Percentiles rank a stretch among this genome's conserved stretches.
Evolutionary conservation across 1,140 invertebrate species (phyloP).

Genomic region (Apocrypta bakeri): DNA sequence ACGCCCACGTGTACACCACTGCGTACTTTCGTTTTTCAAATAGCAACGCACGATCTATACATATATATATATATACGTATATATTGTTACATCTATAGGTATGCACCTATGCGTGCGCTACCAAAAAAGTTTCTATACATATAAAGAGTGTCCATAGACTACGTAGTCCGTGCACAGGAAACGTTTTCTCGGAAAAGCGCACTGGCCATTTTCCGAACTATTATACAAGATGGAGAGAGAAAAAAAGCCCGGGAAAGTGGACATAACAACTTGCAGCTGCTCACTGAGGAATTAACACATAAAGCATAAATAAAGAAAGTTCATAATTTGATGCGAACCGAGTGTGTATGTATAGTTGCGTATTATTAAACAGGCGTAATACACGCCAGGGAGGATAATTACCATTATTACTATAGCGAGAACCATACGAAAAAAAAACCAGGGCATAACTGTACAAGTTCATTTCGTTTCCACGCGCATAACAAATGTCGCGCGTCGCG

Average conservation of each 20-base stretch:
- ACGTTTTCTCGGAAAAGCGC: too few species aligned
- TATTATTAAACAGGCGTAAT: too few species aligned
- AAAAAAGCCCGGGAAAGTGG: background rate
- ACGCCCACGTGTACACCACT: too few species aligned
- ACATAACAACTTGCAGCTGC: background rate
- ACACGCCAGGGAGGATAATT: too few species aligned
- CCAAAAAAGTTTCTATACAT: too few species aligned
- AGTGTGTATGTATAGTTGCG: background rate
- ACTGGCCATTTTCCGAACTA: background rate
- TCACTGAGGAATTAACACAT: background rate
- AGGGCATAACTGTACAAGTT: constrained; percentile 46
- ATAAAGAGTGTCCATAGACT: too few species aligned
- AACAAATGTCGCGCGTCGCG: constrained; percentile 9
- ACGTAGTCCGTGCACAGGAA: too few species aligned
- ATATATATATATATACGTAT: too few species aligned
- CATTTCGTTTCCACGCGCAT: constrained; percentile 12
- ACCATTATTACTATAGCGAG: background rate
- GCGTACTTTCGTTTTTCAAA: background rate
- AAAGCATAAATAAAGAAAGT: background rate
- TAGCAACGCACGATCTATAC: too few species aligned
- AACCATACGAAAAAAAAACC: constrained; percentile 21
- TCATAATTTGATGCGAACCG: background rate
- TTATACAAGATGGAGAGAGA: background rate
- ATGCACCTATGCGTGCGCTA: too few species aligned
- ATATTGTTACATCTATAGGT: too few species aligned